Conservation (phyloP, 2,113 vertebrate genomes). For the Nestor notabilis region DNA sequence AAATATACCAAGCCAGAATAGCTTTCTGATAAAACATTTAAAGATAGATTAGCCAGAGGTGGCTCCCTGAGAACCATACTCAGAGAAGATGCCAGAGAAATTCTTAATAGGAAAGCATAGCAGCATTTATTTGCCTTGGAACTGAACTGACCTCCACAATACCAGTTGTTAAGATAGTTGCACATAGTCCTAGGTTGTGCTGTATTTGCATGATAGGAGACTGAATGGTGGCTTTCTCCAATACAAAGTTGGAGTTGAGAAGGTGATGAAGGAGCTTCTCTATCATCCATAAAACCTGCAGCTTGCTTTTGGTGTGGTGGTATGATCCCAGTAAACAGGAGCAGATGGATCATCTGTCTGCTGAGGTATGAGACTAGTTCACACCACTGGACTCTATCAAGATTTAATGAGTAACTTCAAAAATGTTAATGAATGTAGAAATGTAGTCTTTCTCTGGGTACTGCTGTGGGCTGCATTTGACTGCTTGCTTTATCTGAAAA, state of each 20-base stretch:
- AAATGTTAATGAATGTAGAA: neutral
- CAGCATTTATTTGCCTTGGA: neutral
- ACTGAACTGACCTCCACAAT: neutral
- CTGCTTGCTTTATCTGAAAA: neutral
- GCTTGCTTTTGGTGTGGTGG: neutral
- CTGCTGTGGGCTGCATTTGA: neutral
- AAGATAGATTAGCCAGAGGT: neutral
- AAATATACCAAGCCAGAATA: neutral
- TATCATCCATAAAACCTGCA: neutral
- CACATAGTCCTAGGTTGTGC: neutral
- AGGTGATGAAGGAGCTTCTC: neutral
- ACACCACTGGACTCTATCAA: neutral
- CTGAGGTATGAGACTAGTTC: neutral
- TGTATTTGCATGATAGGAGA: neutral
- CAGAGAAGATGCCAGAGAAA: neutral
- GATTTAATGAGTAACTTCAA: conserved; percentile 12
- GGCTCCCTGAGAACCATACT: neutral
- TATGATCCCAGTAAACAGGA: neutral
- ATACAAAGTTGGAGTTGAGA: neutral
- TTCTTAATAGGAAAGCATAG: neutral
- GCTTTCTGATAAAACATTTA: neutral
- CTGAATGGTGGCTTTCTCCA: neutral
- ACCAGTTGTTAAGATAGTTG: neutral
- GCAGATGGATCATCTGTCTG: neutral
- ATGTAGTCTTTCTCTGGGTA: neutral